These are phyloP conservation scores for Drosophila saltans DNA, from an alignment of 1,140 invertebrate genomes.

Conservation along the genomic window DNA sequence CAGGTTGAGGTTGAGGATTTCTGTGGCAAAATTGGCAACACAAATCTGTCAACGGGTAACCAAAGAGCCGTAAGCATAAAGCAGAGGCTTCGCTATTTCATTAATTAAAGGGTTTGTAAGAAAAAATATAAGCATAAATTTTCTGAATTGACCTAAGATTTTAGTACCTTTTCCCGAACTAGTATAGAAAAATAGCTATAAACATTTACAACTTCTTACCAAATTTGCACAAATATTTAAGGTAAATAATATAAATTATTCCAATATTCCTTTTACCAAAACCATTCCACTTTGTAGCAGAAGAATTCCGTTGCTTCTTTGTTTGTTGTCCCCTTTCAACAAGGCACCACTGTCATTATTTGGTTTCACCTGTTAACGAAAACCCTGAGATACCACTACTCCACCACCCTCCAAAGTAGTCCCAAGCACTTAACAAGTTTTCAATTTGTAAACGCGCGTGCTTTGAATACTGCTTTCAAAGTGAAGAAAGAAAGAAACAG, in stretches of 20 bases:
- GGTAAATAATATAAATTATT: too few species aligned
- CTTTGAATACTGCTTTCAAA: conserved; percentile 69
- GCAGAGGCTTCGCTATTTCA: background rate
- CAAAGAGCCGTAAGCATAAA: conserved; percentile 32
- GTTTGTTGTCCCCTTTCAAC: background rate
- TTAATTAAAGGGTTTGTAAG: background rate
- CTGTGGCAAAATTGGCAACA: conserved; percentile 69
- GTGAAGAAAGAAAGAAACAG: conserved; percentile 30
- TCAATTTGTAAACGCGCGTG: conserved; percentile 80
- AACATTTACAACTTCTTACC: too few species aligned
- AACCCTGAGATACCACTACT: background rate
- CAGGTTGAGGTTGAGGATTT: conserved; percentile 20
- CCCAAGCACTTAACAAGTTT: conserved; percentile 73
- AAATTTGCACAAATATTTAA: too few species aligned
- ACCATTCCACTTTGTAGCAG: too few species aligned
- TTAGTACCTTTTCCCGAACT: too few species aligned
- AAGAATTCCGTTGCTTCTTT: too few species aligned
- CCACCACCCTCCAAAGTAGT: conserved; percentile 24
- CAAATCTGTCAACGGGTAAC: conserved; percentile 64
- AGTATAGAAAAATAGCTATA: too few species aligned
- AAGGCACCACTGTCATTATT: conserved; percentile 16
- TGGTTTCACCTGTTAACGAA: conserved; percentile 63
- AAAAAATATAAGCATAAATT: background rate
- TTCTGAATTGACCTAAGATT: too few species aligned
- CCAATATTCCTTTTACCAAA: too few species aligned